Base-by-base conservation (phyloP, 2,888 invertebrate species). In the Sarcophaga rosellei region DNA sequence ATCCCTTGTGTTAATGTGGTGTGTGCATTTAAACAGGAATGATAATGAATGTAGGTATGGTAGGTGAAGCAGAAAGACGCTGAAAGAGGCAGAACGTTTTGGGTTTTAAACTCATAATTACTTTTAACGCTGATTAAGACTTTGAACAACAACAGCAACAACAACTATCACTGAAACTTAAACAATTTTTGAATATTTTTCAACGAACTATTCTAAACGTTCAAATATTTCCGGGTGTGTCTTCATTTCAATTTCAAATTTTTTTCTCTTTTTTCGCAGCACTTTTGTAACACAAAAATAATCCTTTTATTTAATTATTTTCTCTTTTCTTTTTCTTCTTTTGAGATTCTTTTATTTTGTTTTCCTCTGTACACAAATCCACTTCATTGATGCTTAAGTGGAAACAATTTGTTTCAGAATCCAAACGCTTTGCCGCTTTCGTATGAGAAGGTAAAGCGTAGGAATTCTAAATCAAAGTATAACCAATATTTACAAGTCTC, bases 391-490 rank as follows among this genome's bases (percentile, higher is more conserved):
- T 59, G 81, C 92, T 92, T 93, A 91, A 84, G 75, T 81, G 86
- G 86, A 86, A 86, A 86, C 92, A 94, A 95, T 96, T 94, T 93
- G 97, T 97, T 97, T 97, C 96, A 97, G 97, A 97, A 97, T 97
- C 97, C 97, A 96, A 97, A 97, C 97, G 97, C 97, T 97, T 97
- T 97, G 96, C 97, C 97, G 94, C 93, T 91, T 89, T 89, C 90
- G 93, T 91, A 93, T 94, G 92, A 94, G 93, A 96, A 96, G 97
- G 97, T 97, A 97, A 97, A 97, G 97, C 97, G 97, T 97, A 97
- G 97, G 97, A 97, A 97, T 97, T 97, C 97, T 97, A 97, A 97
- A 97, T 94, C 96, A 94, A 95, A 96, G 94, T 86, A 81, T 86
- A 78, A 78, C 86, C 86, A 86, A 86, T 76, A 72, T 61, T n/a